A percentile compares a stretch with the other conserved stretches of the same genome.
Conservation (phyloP, 2,888 invertebrate species). For the Drosophila eohydei region DNA sequence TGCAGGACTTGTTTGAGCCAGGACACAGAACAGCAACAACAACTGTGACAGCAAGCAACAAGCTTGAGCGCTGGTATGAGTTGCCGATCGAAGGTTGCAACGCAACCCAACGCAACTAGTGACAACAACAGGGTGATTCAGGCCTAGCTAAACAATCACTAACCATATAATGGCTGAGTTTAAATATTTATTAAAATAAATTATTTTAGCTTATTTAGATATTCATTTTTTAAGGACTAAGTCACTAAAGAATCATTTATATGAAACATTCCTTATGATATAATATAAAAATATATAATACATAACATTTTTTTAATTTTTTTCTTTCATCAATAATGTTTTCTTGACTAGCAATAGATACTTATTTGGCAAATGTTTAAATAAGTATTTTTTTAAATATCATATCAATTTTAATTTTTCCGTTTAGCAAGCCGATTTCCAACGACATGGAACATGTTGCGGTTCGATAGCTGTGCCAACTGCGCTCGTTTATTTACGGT, state of each 20-base stretch:
- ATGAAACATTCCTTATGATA: background rate
- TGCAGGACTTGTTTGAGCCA: constrained; percentile 72
- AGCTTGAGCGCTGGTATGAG: constrained; percentile 31
- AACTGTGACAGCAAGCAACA: constrained; percentile 30
- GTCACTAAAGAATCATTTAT: no score
- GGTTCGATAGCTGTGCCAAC: constrained; percentile 19
- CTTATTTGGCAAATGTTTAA: background rate
- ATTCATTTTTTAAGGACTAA: background rate
- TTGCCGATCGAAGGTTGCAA: constrained; percentile 51
- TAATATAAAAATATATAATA: background rate
- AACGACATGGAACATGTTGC: constrained; percentile 29
- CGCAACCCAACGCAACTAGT: constrained; percentile 41
- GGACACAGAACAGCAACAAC: constrained; percentile 36
- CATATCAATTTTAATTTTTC: background rate
- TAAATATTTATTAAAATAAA: background rate
- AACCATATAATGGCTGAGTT: background rate
- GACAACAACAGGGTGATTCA: constrained; percentile 47
- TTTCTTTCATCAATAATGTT: no score
- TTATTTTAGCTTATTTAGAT: background rate
- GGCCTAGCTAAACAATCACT: background rate
- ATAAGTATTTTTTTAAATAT: background rate
- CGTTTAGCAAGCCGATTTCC: background rate
- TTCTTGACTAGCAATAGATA: no score
- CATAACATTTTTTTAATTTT: no score
- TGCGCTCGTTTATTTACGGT: constrained; percentile 2